Conservation (phyloP, 1,140 invertebrate genomes). For the Calliphora vicina region DNA sequence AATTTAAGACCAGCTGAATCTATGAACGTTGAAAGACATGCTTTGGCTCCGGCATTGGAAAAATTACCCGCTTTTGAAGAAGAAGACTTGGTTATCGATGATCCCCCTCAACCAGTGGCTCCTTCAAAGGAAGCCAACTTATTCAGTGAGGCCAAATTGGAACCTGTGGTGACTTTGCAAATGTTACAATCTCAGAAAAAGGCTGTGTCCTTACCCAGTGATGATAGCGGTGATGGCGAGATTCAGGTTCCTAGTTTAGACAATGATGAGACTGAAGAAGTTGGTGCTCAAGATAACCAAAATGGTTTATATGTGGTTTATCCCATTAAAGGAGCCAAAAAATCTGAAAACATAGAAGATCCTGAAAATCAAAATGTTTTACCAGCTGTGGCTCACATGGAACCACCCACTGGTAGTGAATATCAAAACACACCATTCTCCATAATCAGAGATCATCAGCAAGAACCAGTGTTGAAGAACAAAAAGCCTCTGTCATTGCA, state of each 20-base stretch:
- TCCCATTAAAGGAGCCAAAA: constrained; percentile 61
- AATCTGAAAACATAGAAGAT: constrained; percentile 14
- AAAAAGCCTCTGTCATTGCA: constrained; percentile 55
- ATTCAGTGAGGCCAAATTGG: constrained; percentile 51
- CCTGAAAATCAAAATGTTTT: constrained; percentile 40
- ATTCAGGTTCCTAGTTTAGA: constrained; percentile 57
- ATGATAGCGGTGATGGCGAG: constrained; percentile 54
- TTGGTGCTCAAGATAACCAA: constrained; percentile 52
- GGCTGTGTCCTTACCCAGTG: constrained; percentile 44
- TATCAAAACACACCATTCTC: constrained; percentile 61
- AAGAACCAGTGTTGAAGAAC: constrained; percentile 66
- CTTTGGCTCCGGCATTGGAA: constrained; percentile 42
- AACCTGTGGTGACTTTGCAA: constrained; percentile 70
- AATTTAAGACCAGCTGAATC: constrained; percentile 40
- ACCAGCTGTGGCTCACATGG: constrained; percentile 41
- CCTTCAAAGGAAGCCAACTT: constrained; percentile 43
- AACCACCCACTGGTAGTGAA: constrained; percentile 48
- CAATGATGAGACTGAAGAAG: constrained; percentile 58
- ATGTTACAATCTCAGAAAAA: constrained; percentile 69
- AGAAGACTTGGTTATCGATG: constrained; percentile 59
- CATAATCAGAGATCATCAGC: constrained; percentile 64
- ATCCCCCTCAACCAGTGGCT: constrained; percentile 54
- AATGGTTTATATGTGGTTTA: constrained; percentile 71
- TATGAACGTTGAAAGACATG: constrained; percentile 53
- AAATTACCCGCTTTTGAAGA: constrained; percentile 54